Conservation (phyloP, 2,113 vertebrate species). For the Mirounga angustirostris region DNA sequence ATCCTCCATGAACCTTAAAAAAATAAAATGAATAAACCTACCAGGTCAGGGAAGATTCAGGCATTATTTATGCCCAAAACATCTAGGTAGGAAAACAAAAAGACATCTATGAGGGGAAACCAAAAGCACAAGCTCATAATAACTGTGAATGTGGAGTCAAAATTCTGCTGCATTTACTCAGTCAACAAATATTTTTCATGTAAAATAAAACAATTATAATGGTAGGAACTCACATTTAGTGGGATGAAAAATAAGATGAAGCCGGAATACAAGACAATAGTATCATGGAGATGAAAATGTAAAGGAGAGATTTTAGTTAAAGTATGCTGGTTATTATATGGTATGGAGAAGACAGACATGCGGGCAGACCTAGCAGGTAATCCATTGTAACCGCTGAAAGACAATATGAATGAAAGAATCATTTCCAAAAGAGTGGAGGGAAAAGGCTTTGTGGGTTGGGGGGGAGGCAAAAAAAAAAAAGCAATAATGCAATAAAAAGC, state of each 20-base stretch:
- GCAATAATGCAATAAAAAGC: background rate
- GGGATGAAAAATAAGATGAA: background rate
- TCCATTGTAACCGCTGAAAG: background rate
- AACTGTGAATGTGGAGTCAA: background rate
- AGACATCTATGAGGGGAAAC: background rate
- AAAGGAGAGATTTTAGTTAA: background rate
- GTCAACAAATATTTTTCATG: background rate
- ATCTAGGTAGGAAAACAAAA: background rate
- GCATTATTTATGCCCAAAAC: background rate
- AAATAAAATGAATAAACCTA: background rate
- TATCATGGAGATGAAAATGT: conserved; percentile 11
- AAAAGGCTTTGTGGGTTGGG: background rate
- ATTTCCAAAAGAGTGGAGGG: background rate
- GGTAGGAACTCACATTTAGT: background rate
- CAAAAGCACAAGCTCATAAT: background rate
- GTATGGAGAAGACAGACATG: background rate
- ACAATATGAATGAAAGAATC: background rate
- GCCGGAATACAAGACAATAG: background rate
- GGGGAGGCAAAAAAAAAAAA: fast-evolving
- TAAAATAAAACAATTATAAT: conserved; percentile 1
- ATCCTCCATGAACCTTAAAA: background rate
- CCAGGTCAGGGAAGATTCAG: background rate
- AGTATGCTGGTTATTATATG: background rate
- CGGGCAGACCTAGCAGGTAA: background rate
- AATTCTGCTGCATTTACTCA: background rate